Evolutionary conservation across 2,888 invertebrate genomes (phyloP), one percentile per base, ranked within the genome.

Genomic region (Melanargia galathea): DNA sequence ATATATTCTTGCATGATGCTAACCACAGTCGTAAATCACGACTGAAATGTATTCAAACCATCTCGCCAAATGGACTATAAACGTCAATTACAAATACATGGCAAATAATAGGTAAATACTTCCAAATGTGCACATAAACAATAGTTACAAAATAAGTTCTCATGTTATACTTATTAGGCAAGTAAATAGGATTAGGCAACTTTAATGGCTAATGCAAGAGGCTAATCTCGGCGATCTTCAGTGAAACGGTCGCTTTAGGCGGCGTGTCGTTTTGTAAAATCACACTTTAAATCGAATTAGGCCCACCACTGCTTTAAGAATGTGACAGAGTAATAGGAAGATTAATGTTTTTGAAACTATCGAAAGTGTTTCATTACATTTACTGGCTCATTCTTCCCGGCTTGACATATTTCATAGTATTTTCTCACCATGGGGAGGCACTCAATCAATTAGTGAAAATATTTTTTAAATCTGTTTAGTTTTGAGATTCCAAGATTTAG

Each of bases 121-220:
- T 13, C 1, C 11, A 56, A 56, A 46, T 13, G 63, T 65, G 60
- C 59, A 58, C 56, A 60, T 64, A 65, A 70, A 71, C 70, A 72
- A 74, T 71, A 62, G 69, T 71, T 73, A 64, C 70, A 68, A 70
- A 70, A 70, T 64, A 45, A 64, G 66, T 66, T 72, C 72, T 68
- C 69, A 71, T 71, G 67, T 66, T 62, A 64, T 61, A 70, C 66
- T 64, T 69, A 66, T 70, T 65, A 65, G 58, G 66, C 57, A 64
- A 65, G 60, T 54, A 40, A 40, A 48, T 62, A 24, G 40, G 55
- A 65, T 66, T 65, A 60, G 49, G 54, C 48, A 64, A 62, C 57
- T 48, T 63, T 57, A 68, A 62, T 58, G 58, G 62, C 57, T 62
- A 65, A 64, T 64, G 64, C 60, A 63, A 62, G 61, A 61, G 45